phyloP scores from a whole-genome alignment of 1,140 invertebrate genomes.

The Halesus radiatus region DNA sequence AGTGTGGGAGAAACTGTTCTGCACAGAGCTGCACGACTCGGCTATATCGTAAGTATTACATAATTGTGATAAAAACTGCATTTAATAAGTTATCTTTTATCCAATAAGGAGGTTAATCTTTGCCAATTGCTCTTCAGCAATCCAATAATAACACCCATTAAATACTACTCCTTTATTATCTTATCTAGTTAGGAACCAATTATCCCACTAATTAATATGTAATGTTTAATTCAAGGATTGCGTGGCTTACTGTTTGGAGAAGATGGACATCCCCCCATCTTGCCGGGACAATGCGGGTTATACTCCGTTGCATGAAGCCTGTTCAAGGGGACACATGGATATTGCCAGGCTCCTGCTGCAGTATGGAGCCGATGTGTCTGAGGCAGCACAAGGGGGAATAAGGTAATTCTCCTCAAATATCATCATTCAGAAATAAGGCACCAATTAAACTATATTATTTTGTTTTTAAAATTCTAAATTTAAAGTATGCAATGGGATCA shows the following conservation, averaged over 20 bases:
- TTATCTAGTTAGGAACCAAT: background rate
- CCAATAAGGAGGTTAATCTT: too few species aligned
- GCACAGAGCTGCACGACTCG: constrained; percentile 89
- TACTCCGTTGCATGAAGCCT: constrained; percentile 93
- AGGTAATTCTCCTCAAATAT: constrained; percentile 70
- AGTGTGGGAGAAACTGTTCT: constrained; percentile 92
- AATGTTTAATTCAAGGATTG: constrained; percentile 78
- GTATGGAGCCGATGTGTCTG: constrained; percentile 91
- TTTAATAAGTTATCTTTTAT: too few species aligned
- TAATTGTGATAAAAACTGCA: too few species aligned
- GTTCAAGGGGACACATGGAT: constrained; percentile 86
- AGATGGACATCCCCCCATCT: constrained; percentile 84
- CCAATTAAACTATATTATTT: background rate
- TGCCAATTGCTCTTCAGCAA: too few species aligned
- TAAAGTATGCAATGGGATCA: too few species aligned
- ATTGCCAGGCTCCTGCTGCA: constrained; percentile 87
- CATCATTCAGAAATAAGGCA: too few species aligned
- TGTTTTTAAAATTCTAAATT: background rate
- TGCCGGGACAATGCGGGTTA: constrained; percentile 95
- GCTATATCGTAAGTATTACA: constrained; percentile 80
- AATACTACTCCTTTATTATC: too few species aligned
- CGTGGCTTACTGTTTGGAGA: constrained; percentile 90
- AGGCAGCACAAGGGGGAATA: constrained; percentile 90
- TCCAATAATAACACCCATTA: too few species aligned
- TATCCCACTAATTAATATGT: background rate